phyloP scores from a whole-genome alignment of 2,888 invertebrate species.

The Lymantria dispar region DNA sequence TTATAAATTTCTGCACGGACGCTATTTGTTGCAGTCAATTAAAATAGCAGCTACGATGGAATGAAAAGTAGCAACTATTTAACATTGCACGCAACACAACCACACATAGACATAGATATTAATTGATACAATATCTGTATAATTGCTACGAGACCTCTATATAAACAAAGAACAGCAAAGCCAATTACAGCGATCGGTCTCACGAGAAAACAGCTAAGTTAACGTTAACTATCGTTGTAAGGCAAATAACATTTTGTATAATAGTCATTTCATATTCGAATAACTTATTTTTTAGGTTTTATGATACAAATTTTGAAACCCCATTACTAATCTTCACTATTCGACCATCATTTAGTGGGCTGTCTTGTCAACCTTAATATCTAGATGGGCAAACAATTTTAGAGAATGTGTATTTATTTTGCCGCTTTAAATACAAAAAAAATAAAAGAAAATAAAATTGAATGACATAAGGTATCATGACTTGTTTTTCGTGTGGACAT shows the following conservation, averaged over 20 bases:
- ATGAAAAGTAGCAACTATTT: constrained; percentile 32
- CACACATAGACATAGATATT: constrained; percentile 36
- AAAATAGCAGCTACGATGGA: constrained; percentile 24
- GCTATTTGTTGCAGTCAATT: constrained; percentile 43
- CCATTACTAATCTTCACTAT: too few relatives aligned
- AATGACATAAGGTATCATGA: too few relatives aligned
- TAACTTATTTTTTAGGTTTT: too few relatives aligned
- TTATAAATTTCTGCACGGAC: constrained; percentile 38
- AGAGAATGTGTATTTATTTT: too few relatives aligned
- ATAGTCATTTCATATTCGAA: background rate
- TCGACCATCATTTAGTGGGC: too few relatives aligned
- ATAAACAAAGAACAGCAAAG: constrained; percentile 52
- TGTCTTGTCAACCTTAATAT: too few relatives aligned
- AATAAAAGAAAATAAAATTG: too few relatives aligned
- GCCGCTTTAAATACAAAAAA: too few relatives aligned
- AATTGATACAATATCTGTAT: constrained; percentile 48
- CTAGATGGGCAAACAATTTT: too few relatives aligned
- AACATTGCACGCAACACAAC: constrained; percentile 30
- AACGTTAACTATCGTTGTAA: background rate
- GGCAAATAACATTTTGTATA: background rate
- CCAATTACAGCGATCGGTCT: constrained; percentile 42
- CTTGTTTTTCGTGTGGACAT: too few relatives aligned
- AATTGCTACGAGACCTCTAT: constrained; percentile 20
- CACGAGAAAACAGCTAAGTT: constrained; percentile 41
- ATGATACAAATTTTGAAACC: too few relatives aligned